Evolutionary conservation across 2,888 invertebrate genomes (phyloP), one percentile per base, ranked within the genome.

Genomic region (Dilophus febrilis): DNA sequence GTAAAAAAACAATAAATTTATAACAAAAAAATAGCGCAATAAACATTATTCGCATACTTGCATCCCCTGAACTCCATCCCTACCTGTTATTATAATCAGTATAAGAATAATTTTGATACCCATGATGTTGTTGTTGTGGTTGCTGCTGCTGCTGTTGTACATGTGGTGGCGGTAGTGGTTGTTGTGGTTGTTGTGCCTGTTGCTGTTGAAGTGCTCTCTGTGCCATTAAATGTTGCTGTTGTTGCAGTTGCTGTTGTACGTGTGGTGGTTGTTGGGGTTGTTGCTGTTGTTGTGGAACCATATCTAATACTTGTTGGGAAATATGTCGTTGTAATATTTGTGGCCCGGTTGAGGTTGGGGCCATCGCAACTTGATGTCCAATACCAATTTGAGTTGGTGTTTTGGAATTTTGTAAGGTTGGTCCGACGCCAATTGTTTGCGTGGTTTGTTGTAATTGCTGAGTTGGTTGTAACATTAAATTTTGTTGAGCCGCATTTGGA

Each of bases 81-180:
- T 44, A 44, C 44, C 44, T 44, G 37, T 35, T 36, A 28, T 27
- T 22, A 37, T 32, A 42, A 38, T 44, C 40, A 34, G 34, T 35
- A 39, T 35, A 42, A 16, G 41, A 29, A 33, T 38, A 41, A 43
- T 39, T 42, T 26, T 31, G 38, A 32, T 43, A 43, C 43, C 37
- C 37, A 16, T 33, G 26, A 33, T 36, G 37, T 37, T 35, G 37
- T 32, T 40, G 36, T 17, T n/a, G n/a, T n/a, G n/a, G n/a, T n/a
- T n/a, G n/a, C n/a, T n/a, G n/a, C n/a, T 28, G 40, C 16, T 40
- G 29, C 16, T 17, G 29, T 19, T 40, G 27, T 19, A 18, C 2
- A 38, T 13, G 4, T 38, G 10, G 8, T 26, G 31, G 4, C 22
- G 13, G 8, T 40, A 35, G 11, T 6, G 31, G 18, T 18, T 40